Conservation (phyloP, 2,797 vertebrate genomes). For the Sebastes variabilis region DNA sequence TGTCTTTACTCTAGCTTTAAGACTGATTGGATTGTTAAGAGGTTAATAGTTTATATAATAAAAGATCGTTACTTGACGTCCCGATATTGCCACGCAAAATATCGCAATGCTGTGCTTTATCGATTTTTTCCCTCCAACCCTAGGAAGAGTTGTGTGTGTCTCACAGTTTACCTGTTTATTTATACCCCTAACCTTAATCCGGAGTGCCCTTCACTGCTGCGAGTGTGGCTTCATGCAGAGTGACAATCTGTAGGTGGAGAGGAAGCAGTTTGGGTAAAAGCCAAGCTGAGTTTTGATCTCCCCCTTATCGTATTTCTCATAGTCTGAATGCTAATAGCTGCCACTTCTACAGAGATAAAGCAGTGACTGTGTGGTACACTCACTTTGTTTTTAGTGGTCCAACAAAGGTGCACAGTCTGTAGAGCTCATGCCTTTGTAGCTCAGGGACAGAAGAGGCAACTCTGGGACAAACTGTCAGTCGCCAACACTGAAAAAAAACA, state of each 20-base stretch:
- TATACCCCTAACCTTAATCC: conserved; percentile 51
- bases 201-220: conserved; percentile 39
- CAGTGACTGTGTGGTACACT: neutral
- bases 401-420: conserved; percentile 15
- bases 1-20: no score
- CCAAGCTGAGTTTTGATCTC: conserved; percentile 5
- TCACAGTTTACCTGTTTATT: conserved; percentile 43
- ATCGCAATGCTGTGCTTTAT: no score
- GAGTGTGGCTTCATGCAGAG: conserved; percentile 27
- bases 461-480: neutral
- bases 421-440: conserved; percentile 11
- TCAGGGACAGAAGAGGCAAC: neutral
- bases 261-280: conserved; percentile 4
- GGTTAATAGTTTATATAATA: no score
- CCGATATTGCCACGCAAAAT: no score
- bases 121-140: no score
- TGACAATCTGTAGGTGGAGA: conserved; percentile 8
- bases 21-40: no score
- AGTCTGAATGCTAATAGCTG: neutral
- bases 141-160: neutral
- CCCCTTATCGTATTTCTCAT: neutral
- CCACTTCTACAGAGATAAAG: neutral
- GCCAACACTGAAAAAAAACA: neutral
- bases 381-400: neutral
- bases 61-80: no score